Conservation (phyloP, 1,140 invertebrate genomes). For the Zaprionus gabonicus region DNA sequence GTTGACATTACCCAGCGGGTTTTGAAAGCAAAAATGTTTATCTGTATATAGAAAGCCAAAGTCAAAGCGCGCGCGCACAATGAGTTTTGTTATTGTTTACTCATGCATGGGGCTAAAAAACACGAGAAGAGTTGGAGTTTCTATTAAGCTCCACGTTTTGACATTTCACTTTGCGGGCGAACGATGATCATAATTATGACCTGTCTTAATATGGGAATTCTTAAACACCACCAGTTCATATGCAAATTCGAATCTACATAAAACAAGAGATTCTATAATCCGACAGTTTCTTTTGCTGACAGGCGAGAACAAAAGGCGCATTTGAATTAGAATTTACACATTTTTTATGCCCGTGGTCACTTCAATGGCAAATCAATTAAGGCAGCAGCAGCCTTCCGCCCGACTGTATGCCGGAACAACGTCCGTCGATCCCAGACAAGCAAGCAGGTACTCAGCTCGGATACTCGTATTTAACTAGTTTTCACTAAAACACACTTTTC, state of each 20-base stretch:
- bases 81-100: constrained; percentile 61
- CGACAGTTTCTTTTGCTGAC: constrained; percentile 31
- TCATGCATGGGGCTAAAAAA: constrained; percentile 46
- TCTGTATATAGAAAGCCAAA: constrained; percentile 70
- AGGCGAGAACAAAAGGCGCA: constrained; percentile 44
- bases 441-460: constrained; percentile 20
- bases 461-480: constrained; percentile 58
- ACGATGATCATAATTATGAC: constrained; percentile 21
- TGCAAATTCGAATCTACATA: constrained; percentile 48
- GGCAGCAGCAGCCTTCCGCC: constrained; percentile 46
- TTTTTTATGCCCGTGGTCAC: constrained; percentile 17
- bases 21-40: constrained; percentile 69
- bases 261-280: constrained; percentile 12
- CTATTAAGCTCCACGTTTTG: constrained; percentile 28
- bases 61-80: constrained; percentile 49
- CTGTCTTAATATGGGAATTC: constrained; percentile 40
- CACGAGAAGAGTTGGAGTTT: constrained; percentile 35
- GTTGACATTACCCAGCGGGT: constrained; percentile 57
- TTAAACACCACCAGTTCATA: constrained; percentile 35
- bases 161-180: constrained; percentile 57
- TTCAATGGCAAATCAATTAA: constrained; percentile 76
- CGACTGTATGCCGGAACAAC: not conserved
- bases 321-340: constrained; percentile 51
- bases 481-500: constrained; percentile 69
- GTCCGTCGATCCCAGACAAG: not conserved